Evolutionary conservation across 1,140 invertebrate species (phyloP), one percentile per base, ranked within the genome.

Genomic region (Luehdorfia chinensis): DNA sequence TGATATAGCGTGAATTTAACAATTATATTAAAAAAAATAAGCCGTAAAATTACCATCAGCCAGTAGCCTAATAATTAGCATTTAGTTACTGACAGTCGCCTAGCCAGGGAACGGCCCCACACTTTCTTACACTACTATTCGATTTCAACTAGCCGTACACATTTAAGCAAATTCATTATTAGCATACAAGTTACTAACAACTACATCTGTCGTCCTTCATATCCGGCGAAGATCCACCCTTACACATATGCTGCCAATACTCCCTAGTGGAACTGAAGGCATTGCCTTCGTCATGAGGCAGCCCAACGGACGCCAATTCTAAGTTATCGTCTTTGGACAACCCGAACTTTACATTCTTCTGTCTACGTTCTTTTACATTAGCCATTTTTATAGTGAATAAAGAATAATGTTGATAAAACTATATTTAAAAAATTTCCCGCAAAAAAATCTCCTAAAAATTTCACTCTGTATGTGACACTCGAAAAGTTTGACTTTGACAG

Each of bases 201-300:
- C 39, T 63, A 52, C 55, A 60, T 18, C 64, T 47, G 19, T 54
- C 64, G n/a, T 41, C 32, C 8, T 59, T 66, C 11, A 31, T 33
- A 0, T 63, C 59, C 1, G 58, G 34, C 12, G 55, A 37, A 4
- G 19, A 33, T 0, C 52, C 31, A 6, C 46, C 32, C 9, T 27
- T 53, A 34, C 74, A 79, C 58, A 66, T 64, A 16, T 69, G 65
- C 31, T 73, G 69, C 80, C 80, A 84, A 44, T 84, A 84, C 31
- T 81, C 64, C 7, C 75, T 36, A 1, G 75, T 65, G 4, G 68
- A 75, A 11, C 39, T 61, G 48, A 84, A 84, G 2, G 53, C 49
- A 25, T 31, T 65, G 0, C 62, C 72, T 39, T 75, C 72, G 12
- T 76, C 69, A 4, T 52, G 43, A 0, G 56, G 44, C 2, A 51